phyloP scores from a whole-genome alignment of 2,797 vertebrate species.

The Malurus leucopterus region DNA sequence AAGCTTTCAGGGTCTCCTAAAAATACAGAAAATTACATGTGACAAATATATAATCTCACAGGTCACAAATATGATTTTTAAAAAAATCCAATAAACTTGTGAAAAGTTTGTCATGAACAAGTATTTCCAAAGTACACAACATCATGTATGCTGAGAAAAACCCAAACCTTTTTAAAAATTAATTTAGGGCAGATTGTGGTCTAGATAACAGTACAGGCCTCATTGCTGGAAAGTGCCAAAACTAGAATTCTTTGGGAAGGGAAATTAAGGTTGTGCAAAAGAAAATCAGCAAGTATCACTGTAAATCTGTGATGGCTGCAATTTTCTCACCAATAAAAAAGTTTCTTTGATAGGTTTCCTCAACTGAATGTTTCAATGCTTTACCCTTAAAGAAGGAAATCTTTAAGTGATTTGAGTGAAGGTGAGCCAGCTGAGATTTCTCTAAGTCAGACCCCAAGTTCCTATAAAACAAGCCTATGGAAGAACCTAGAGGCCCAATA shows the following conservation, averaged over 20 bases:
- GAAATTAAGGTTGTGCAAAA: background rate
- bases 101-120: background rate
- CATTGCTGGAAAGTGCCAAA: background rate
- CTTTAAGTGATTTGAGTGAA: background rate
- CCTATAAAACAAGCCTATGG: background rate
- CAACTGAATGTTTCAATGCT: background rate
- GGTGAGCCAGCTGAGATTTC: background rate
- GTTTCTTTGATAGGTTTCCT: background rate
- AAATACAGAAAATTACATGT: background rate
- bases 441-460: background rate
- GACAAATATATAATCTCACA: background rate
- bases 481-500: background rate
- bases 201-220: background rate
- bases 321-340: background rate
- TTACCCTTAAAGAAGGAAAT: background rate
- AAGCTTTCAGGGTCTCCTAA: constrained; percentile 77
- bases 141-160: background rate
- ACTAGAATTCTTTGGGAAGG: background rate
- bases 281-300: background rate
- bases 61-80: background rate
- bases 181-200: background rate
- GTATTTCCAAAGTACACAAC: background rate
- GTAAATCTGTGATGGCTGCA: background rate
- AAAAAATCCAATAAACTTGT: background rate
- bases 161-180: background rate